These are phyloP conservation scores for Pimephales promelas DNA, from an alignment of 2,113 vertebrate genomes.

Conservation along the genomic window DNA sequence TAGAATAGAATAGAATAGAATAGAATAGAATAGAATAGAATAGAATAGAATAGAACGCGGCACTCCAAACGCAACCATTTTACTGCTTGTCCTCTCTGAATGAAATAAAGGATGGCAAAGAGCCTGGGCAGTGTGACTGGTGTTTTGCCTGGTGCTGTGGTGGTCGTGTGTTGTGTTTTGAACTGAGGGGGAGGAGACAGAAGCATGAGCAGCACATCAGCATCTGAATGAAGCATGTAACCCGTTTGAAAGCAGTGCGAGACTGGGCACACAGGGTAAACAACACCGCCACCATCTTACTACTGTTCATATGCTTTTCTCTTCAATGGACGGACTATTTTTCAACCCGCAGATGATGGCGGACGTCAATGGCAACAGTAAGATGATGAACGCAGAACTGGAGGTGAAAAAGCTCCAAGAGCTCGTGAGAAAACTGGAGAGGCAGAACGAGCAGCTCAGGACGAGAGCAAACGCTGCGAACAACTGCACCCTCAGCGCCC, in stretches of 20 bases:
- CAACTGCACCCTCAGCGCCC: slow-evolving; percentile 71
- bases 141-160: neutral
- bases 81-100: neutral
- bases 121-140: neutral
- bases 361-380: slow-evolving; percentile 80
- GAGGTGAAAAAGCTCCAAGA: slow-evolving; percentile 96
- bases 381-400: slow-evolving; percentile 85
- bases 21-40: neutral
- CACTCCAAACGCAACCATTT: neutral
- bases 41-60: neutral
- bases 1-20: neutral
- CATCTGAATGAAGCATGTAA: slow-evolving; percentile 57
- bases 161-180: slow-evolving; percentile 39
- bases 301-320: slow-evolving; percentile 45
- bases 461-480: slow-evolving; percentile 82
- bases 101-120: neutral
- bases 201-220: slow-evolving; percentile 43
- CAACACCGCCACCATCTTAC: slow-evolving; percentile 59
- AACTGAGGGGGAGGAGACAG: slow-evolving; percentile 55
- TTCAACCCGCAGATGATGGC: slow-evolving; percentile 75
- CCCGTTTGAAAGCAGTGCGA: slow-evolving; percentile 31
- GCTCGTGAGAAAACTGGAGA: slow-evolving; percentile 90
- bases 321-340: slow-evolving; percentile 76
- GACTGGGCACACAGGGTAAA: slow-evolving; percentile 58
- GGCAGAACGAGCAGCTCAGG: slow-evolving; percentile 91